A percentile compares a stretch with the other conserved stretches of the same genome.
These are phyloP conservation scores for Dasyornis broadbenti DNA, from an alignment of 2,113 vertebrate species.

Conservation along the genomic window DNA sequence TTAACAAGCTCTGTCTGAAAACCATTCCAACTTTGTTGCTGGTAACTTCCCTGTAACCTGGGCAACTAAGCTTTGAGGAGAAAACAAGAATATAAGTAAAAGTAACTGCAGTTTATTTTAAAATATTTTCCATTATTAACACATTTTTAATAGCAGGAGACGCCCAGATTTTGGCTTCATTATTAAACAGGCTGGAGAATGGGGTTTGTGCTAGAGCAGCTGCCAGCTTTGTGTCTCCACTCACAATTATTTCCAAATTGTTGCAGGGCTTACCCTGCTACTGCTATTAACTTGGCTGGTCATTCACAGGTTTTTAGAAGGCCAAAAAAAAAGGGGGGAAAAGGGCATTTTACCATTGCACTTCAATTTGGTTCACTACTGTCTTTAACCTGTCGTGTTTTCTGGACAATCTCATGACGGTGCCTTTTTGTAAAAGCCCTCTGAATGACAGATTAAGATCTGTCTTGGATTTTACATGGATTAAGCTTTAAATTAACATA, in stretches of 20 bases:
- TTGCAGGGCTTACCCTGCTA: background rate
- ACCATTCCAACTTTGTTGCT: background rate
- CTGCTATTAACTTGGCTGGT: background rate
- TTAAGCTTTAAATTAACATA: constrained; percentile 80
- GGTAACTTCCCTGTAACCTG: constrained; percentile 23
- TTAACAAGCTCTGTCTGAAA: background rate
- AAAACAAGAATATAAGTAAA: constrained; percentile 11
- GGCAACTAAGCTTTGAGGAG: constrained; percentile 12
- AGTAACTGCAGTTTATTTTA: constrained; percentile 1
- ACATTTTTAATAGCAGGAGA: constrained; percentile 38
- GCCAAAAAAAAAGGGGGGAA: background rate
- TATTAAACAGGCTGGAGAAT: background rate
- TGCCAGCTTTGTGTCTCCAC: background rate
- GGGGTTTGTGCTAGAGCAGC: background rate
- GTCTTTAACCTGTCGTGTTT: constrained; percentile 49
- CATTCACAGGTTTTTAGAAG: background rate
- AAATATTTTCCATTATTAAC: constrained; percentile 34
- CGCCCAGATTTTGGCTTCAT: constrained; percentile 8
- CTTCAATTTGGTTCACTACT: constrained; percentile 23
- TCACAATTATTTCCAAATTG: constrained; percentile 7
- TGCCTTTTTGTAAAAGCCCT: constrained; percentile 48
- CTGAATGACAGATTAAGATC: constrained; percentile 70
- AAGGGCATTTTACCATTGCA: background rate
- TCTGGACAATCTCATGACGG: constrained; percentile 61
- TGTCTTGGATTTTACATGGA: constrained; percentile 71